Conservation (phyloP, 2,113 vertebrate genomes). For the Xyrauchen texanus region DNA sequence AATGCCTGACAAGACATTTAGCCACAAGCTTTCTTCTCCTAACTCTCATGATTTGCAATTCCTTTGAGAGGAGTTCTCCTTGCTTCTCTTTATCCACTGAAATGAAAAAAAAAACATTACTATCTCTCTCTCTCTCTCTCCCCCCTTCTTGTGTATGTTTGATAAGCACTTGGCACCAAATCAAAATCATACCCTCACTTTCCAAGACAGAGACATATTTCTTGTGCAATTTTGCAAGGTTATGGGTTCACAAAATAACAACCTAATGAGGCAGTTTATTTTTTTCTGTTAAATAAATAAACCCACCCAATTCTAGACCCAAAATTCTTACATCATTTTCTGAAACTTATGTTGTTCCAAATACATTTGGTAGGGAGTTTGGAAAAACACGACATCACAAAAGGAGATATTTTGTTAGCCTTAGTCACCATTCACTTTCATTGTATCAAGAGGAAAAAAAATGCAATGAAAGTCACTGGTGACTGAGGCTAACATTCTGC, state of each 20-base stretch:
- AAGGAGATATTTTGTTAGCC: too few species aligned
- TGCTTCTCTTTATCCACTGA: slow-evolving; percentile 48
- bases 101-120: slow-evolving; percentile 9
- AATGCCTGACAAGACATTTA: slow-evolving; percentile 46
- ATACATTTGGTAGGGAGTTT: too few species aligned
- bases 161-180: slow-evolving; percentile 52
- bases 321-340: too few species aligned
- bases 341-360: too few species aligned
- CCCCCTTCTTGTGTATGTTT: background rate
- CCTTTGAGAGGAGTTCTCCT: slow-evolving; percentile 39
- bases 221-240: background rate
- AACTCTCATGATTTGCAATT: slow-evolving; percentile 35
- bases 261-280: background rate
- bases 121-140: slow-evolving; percentile 4
- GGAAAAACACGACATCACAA: too few species aligned
- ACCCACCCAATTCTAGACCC: too few species aligned
- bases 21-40: slow-evolving; percentile 37
- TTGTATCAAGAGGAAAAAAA: too few species aligned
- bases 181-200: slow-evolving; percentile 46
- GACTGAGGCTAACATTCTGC: too few species aligned
- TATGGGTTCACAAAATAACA: background rate
- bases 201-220: slow-evolving; percentile 34
- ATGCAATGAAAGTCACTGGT: too few species aligned
- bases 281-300: too few species aligned
- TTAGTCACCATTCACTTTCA: too few species aligned